Percentiles rank a stretch among this genome's conserved stretches.
Evolutionary conservation across 92 coral and sea anemone species (phyloP).

Genomic region (Plumapathes pennacea): DNA sequence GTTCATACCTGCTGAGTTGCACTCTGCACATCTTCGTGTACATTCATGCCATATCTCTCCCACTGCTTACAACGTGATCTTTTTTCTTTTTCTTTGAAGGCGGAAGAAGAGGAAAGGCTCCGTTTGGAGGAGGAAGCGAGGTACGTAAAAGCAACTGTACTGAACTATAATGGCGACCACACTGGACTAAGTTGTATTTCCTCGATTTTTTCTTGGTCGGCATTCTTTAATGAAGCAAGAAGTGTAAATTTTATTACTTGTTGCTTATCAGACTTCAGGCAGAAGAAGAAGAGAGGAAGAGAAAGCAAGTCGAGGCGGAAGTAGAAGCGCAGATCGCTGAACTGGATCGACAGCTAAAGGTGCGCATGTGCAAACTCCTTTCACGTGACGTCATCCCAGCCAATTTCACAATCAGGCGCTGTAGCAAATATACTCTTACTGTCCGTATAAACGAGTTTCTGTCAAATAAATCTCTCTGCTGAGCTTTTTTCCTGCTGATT

Average conservation of each 20-base stretch:
- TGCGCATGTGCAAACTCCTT: too few relatives aligned
- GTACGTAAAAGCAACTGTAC: conserved; percentile 21
- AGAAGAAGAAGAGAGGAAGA: conserved; percentile 84
- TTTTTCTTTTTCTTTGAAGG: conserved; percentile 12
- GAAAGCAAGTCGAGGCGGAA: conserved; percentile 89
- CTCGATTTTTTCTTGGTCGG: not conserved
- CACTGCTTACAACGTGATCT: too few relatives aligned
- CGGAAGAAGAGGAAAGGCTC: conserved; percentile 77
- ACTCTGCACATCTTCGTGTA: too few relatives aligned
- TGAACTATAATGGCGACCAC: not conserved
- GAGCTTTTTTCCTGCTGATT: too few relatives aligned
- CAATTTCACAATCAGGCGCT: too few relatives aligned
- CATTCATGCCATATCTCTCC: too few relatives aligned
- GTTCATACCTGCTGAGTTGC: too few relatives aligned
- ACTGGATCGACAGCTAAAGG: conserved; percentile 92
- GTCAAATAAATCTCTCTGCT: too few relatives aligned
- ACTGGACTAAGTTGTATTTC: not conserved
- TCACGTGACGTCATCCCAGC: too few relatives aligned
- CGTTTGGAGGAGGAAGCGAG: conserved; percentile 88
- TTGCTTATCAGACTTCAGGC: conserved; percentile 65
- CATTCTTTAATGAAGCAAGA: too few relatives aligned
- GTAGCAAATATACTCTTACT: too few relatives aligned
- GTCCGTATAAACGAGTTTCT: too few relatives aligned
- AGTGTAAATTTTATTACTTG: not conserved
- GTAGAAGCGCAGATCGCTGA: conserved; percentile 91